Base-by-base conservation (phyloP, 2,797 vertebrate genomes). In the Emydoidea blandingii region DNA sequence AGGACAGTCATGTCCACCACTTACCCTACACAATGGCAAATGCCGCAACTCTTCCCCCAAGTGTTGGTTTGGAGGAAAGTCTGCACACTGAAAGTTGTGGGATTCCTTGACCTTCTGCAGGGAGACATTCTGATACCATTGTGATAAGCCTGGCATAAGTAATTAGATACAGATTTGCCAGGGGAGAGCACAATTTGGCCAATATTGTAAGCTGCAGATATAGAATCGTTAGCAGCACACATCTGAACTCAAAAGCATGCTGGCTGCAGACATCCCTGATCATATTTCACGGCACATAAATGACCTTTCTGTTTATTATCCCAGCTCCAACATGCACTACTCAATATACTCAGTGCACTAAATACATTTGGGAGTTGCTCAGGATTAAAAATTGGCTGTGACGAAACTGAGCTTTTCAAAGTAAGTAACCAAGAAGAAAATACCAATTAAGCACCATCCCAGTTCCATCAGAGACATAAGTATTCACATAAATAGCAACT, bases 361-460 rank as follows among this genome's bases (percentile, higher is more conserved):
- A 92, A 76, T 12, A 86, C 29, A 31, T 62, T 90, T 79, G 62
- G 80, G 72, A 91, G 52, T 81, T 88, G 81, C 54, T 59, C 50
- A 81, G 88, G 87, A 52, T 91, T 87, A 91, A 93, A 91, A 52
- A 88, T 83, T 76, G 91, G 62, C 88, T 68, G 59, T 68, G 80
- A 83, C 88, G 91, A 96, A 76, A 91, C 37, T 2, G 41, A 92
- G 81, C 34, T 94, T 96, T 94, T 74, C 84, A 89, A 86, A 74
- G 6, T 14, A 68, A 84, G 41, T 62, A 94, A 88, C 47, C 81
- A 86, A 87, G 84, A 72, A 83, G 23, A 92, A 94, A 93, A 89
- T 44, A 56, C 16, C 53, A 83, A 81, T 87, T 89, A 91, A 83
- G 80, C 88, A 87, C 54, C 44, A 37, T 34, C 83, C 62, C 44